These are phyloP conservation scores for Glyptemys insculpta DNA, from an alignment of 2,797 vertebrate species.

Conservation along the genomic window DNA sequence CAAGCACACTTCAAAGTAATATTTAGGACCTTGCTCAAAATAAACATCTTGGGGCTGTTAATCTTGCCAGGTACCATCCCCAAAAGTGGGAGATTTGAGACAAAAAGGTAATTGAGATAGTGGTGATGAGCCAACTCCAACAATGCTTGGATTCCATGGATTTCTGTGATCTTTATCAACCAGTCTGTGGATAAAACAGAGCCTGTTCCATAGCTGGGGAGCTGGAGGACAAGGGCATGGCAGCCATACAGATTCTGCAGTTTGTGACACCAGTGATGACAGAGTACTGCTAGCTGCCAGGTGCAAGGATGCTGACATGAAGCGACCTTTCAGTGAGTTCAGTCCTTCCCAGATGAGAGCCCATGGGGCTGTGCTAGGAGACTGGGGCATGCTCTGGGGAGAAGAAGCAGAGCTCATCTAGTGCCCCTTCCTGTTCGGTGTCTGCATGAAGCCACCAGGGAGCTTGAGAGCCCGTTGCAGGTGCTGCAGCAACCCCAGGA, in stretches of 20 bases:
- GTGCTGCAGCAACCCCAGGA: background rate
- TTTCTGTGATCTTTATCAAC: background rate
- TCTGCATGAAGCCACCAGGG: background rate
- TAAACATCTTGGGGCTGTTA: slow-evolving; percentile 22
- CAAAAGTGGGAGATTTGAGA: background rate
- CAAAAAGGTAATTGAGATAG: slow-evolving; percentile 19
- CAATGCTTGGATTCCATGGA: slow-evolving; percentile 41
- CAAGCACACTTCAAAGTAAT: background rate
- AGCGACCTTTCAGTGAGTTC: background rate
- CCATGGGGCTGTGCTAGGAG: background rate
- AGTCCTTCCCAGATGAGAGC: background rate
- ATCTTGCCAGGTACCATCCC: background rate
- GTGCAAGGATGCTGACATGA: background rate
- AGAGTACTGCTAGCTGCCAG: background rate
- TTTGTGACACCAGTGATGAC: background rate
- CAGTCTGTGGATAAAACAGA: background rate
- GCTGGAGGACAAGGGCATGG: background rate
- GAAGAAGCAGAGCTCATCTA: background rate
- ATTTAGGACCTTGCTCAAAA: slow-evolving; percentile 41
- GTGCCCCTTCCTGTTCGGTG: too few relatives aligned
- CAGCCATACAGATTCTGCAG: background rate
- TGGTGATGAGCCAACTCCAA: slow-evolving; percentile 51
- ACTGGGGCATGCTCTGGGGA: too few relatives aligned
- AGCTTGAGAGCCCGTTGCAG: background rate
- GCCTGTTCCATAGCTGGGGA: background rate